Base-by-base conservation (phyloP, 92 coral and sea anemone species). In the Palythoa grandis region DNA sequence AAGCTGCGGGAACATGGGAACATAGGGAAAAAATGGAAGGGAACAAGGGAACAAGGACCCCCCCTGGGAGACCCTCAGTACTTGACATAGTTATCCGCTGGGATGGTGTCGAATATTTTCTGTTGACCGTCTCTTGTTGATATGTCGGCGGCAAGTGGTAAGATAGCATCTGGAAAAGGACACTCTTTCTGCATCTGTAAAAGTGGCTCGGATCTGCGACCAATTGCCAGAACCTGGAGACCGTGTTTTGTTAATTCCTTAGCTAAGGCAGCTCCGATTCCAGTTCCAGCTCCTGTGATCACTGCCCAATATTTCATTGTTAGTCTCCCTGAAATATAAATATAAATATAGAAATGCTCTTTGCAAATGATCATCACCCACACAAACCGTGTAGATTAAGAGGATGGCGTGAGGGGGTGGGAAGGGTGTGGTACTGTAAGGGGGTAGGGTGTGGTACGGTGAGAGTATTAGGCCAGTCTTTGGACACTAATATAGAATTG, bases 261-360 rank as follows among this genome's bases (percentile, higher is more conserved):
- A 17, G 92, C 86, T 39, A 89, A 29, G 17, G 89, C 89, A 2
- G 89, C 89, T 15, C 92, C 88, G 47, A 89, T 85, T n/a, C 92
- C 92, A 19, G 92, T 83, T 20, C 91, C 91, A 22, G 92, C 88
- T 16, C 88, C 88, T 6, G 88, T 89, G n/a, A 89, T 78, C 22
- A 89, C 88, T 2, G 92, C 89, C 92, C 92, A 89, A 60, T 39
- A 67, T 61, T 63, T 89, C 92, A 84, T 72, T 48, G 38, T 70
- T 20, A 56, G 11, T 16, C 24, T 16, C 7, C 43, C 73, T 20
- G 72, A 16, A 6, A 43, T 63, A 5, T 9, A 7, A 0, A n/a
- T 6, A 63, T n/a, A 63, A 29, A 29, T 29, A 29, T 29, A 29
- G 35, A 29, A 29, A 29, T 29, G 35, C 35, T 29, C 35, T 29